Percentiles rank a stretch among this genome's conserved stretches.
Conservation (phyloP, 1,140 invertebrate species). For the Eumeta japonica region DNA sequence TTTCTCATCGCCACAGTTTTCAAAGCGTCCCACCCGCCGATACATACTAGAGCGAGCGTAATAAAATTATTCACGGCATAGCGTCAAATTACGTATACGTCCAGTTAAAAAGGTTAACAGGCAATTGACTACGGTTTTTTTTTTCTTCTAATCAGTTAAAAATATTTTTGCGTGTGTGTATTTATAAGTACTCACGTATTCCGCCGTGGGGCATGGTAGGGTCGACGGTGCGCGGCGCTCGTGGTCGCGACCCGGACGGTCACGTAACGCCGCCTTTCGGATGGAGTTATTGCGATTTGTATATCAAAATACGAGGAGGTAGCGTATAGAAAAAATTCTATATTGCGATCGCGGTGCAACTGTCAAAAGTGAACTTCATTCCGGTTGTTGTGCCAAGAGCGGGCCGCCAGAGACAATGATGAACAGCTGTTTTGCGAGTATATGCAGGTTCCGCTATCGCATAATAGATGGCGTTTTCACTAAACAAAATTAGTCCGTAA, state of each 20-base stretch:
- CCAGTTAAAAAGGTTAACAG: slow-evolving; percentile 58
- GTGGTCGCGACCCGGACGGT: no score
- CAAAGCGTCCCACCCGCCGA: no score
- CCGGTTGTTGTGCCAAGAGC: slow-evolving; percentile 42
- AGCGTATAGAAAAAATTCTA: slow-evolving; percentile 49
- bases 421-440: slow-evolving; percentile 35
- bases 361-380: slow-evolving; percentile 54
- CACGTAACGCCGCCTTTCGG: slow-evolving; percentile 54
- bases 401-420: slow-evolving; percentile 41
- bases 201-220: no score
- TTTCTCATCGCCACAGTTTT: no score
- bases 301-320: slow-evolving; percentile 54
- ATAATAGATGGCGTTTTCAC: slow-evolving; percentile 29
- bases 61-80: slow-evolving; percentile 55
- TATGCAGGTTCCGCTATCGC: slow-evolving; percentile 23
- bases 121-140: slow-evolving; percentile 56
- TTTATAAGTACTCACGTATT: background rate
- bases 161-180: no score
- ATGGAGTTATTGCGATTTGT: slow-evolving; percentile 55
- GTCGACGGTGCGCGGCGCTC: no score
- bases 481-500: no score
- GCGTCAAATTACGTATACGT: slow-evolving; percentile 55
- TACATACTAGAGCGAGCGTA: no score
- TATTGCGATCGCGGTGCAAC: slow-evolving; percentile 49
- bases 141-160: slow-evolving; percentile 58